Evolutionary conservation across 2,888 invertebrate species (phyloP), one percentile per base, ranked within the genome.

Genomic region (Bimastos eiseni): DNA sequence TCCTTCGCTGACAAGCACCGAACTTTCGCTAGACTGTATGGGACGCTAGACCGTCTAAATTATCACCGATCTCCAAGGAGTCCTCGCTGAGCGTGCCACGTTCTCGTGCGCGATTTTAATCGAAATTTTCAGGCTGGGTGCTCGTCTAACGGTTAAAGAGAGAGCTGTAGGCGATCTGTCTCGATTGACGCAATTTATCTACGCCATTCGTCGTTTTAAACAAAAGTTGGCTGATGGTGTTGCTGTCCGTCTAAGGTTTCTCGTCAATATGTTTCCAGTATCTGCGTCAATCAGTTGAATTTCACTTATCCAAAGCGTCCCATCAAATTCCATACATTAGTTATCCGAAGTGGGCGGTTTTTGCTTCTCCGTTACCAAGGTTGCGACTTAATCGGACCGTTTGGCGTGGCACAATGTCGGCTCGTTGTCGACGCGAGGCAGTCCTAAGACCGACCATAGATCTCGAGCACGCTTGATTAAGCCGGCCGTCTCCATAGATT

Each of bases 321-420:
- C 70, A 70, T 70, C 70, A 70, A 70, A 70, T 70, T 70, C 70
- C 70, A 70, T 30, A 70, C 70, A 70, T 70, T n/a, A 70, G n/a
- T 70, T 70, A 70, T 70, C n/a, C 70, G 70, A 70, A n/a, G 70
- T n/a, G 70, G 11, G 70, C 70, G 70, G 70, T 70, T 70, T 70
- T n/a, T 30, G 70, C 70, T 70, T 70, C n/a, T 70, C 70, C 70
- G 70, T 70, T 70, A n/a, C 70, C 70, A 70, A n/a, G 70, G n/a
- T n/a, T 70, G 70, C 70, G n/a, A 70, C 70, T 70, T 70, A 70
- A 70, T 70, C 70, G 30, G 70, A 70, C 70, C 70, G 70, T 70
- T 70, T 70, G 70, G 70, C 70, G 70, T 13, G 30, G 4, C 70
- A 70, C 70, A 70, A 70, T 70, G 70, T 70, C 30, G 70, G n/a